Evolutionary conservation across 2,888 invertebrate species (phyloP).

Genomic region (Belgica antarctica): DNA sequence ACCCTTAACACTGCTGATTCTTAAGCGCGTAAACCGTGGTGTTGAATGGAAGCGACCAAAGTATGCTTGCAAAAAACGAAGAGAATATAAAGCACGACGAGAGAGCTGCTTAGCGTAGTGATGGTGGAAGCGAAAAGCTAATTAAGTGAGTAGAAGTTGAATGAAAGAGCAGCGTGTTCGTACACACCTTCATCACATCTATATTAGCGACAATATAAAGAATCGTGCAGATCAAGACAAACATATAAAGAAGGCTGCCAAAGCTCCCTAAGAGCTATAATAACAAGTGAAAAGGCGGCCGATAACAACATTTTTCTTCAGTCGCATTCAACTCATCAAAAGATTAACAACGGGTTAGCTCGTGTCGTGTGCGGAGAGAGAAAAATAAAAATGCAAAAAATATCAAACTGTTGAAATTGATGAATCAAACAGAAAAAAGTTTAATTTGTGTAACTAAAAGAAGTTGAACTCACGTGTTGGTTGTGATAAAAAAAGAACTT

Average conservation of each 20-base stretch:
- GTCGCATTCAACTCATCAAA: not conserved
- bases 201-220: slow-evolving; percentile 7
- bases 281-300: not conserved
- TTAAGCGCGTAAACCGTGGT: too few species aligned
- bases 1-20: too few species aligned
- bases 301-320: slow-evolving; percentile 12
- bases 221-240: not conserved
- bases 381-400: not conserved
- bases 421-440: too few species aligned
- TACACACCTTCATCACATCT: not conserved
- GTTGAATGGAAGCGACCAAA: not conserved
- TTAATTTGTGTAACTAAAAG: too few species aligned
- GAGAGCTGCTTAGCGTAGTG: not conserved
- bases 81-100: not conserved
- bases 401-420: not conserved
- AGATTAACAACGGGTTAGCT: not conserved
- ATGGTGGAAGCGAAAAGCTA: not conserved
- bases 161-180: too few species aligned
- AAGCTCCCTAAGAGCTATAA: not conserved
- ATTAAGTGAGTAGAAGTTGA: not conserved
- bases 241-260: slow-evolving; percentile 10
- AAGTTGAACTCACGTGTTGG: too few species aligned
- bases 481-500: not conserved
- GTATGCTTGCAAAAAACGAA: not conserved
- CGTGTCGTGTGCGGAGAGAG: not conserved